Conservation (phyloP, 2,113 vertebrate genomes). For the Isurus oxyrinchus region DNA sequence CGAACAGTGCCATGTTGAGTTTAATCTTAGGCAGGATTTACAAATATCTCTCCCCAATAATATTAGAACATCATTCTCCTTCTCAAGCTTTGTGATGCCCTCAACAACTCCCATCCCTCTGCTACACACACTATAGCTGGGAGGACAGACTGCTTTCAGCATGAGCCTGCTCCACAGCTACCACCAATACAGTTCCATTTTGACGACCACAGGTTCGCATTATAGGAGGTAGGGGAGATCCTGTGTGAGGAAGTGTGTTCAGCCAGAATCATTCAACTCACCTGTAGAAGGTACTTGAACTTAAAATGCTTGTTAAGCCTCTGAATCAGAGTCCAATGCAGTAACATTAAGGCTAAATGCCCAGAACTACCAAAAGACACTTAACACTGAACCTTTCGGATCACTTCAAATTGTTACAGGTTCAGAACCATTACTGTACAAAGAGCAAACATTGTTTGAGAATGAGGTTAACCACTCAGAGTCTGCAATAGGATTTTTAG, state of each 20-base stretch:
- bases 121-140: not conserved
- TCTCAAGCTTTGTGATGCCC: not conserved
- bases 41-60: not conserved
- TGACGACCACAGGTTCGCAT: not conserved
- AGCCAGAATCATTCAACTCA: not conserved
- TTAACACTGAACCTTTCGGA: conserved; percentile 19
- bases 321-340: conserved; percentile 11
- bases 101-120: not conserved
- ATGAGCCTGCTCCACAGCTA: not conserved
- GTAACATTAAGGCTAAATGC: conserved; percentile 8
- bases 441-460: not conserved
- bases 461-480: not conserved
- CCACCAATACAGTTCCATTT: not conserved
- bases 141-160: not conserved
- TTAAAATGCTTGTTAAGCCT: not conserved
- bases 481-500: not conserved
- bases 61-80: not conserved
- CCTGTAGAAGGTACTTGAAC: not conserved
- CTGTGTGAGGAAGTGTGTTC: not conserved
- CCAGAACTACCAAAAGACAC: conserved; percentile 7
- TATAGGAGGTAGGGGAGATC: not conserved
- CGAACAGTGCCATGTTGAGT: not conserved
- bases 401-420: not conserved
- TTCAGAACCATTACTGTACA: not conserved
- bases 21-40: not conserved